phyloP scores from a whole-genome alignment of 2,113 vertebrate genomes.

The Bambusicola thoracicus region DNA sequence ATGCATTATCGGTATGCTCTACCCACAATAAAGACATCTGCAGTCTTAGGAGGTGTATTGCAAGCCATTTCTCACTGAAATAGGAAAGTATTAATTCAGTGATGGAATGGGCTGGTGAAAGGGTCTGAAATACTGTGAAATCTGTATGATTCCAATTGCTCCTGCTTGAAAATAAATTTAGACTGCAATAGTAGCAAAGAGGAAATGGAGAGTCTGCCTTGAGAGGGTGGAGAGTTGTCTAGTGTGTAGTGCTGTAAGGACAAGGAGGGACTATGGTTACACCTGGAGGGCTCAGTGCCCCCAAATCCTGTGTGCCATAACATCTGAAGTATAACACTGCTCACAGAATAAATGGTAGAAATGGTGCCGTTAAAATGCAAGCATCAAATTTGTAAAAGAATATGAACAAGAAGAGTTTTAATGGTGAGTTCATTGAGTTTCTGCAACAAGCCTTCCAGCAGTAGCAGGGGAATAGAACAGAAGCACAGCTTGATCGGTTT shows the following conservation, averaged over 20 bases:
- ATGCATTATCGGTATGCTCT: neutral
- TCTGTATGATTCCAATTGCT: neutral
- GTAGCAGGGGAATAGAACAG: neutral
- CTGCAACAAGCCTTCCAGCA: neutral
- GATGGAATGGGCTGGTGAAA: neutral
- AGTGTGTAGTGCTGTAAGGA: neutral
- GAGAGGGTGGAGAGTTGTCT: neutral
- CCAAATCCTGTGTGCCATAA: neutral
- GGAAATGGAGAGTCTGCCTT: neutral
- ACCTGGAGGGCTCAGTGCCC: neutral
- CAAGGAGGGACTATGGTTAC: neutral
- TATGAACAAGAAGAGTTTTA: neutral
- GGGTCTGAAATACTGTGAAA: neutral
- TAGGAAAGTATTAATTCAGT: neutral
- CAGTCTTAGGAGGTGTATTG: neutral
- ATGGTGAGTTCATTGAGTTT: neutral
- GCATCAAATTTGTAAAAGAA: neutral
- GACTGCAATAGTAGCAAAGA: neutral
- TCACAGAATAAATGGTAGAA: neutral
- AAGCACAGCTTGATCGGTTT: neutral
- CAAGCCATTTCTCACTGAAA: neutral
- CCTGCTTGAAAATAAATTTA: neutral
- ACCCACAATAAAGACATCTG: neutral
- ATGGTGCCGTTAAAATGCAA: neutral
- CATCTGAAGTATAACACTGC: neutral